These are phyloP conservation scores for Euwallacea similis DNA, from an alignment of 1,140 invertebrate species.

Conservation along the genomic window DNA sequence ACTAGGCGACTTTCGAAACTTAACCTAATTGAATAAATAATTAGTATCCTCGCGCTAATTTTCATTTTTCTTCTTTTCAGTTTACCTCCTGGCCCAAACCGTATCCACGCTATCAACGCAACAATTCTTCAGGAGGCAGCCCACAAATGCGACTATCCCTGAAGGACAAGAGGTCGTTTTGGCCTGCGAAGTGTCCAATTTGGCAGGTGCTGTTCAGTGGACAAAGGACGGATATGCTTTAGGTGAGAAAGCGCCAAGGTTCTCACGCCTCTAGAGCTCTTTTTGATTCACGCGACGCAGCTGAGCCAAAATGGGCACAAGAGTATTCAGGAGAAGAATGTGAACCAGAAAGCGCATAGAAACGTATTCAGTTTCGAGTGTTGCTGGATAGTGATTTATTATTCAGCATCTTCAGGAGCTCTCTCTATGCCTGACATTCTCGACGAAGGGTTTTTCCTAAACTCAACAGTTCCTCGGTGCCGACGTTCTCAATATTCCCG, in stretches of 20 bases:
- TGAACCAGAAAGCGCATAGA: too few species aligned
- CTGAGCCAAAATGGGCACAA: too few species aligned
- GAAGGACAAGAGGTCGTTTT: conserved; percentile 81
- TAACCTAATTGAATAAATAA: conserved; percentile 7
- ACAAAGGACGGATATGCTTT: conserved; percentile 92
- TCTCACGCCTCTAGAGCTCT: too few species aligned
- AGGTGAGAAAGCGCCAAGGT: conserved; percentile 58
- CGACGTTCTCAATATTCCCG: too few species aligned
- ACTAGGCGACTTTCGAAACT: not conserved
- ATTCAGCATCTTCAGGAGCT: too few species aligned
- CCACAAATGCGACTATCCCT: conserved; percentile 75
- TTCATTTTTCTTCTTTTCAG: conserved; percentile 42
- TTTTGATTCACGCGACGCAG: too few species aligned
- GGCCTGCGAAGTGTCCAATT: conserved; percentile 82
- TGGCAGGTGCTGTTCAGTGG: conserved; percentile 88
- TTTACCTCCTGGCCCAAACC: conserved; percentile 30
- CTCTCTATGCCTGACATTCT: too few species aligned
- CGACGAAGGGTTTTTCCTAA: too few species aligned
- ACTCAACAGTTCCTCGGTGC: too few species aligned
- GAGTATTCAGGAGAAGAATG: too few species aligned
- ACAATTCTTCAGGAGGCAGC: conserved; percentile 80
- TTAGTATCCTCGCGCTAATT: not conserved
- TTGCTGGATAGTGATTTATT: too few species aligned
- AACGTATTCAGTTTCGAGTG: too few species aligned
- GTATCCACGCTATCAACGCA: conserved; percentile 51